Evolutionary conservation across 2,113 vertebrate genomes (phyloP).

Genomic region (Kryptolebias marmoratus): DNA sequence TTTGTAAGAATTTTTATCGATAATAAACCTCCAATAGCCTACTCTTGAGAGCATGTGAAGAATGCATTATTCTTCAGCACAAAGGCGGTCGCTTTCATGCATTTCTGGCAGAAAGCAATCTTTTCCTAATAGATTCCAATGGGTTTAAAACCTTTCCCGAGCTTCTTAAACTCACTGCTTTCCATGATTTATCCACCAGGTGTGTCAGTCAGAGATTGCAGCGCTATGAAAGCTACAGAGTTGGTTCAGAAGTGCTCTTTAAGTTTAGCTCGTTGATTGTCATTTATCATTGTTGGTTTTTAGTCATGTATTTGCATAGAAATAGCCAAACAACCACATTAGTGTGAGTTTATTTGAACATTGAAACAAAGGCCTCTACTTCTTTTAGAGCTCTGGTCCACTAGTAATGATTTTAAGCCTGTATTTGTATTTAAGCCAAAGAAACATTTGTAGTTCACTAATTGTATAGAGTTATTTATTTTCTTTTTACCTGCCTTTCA

Average conservation of each 20-base stretch:
- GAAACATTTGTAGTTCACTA: too few species aligned
- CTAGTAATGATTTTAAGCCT: not conserved
- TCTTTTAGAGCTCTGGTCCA: too few species aligned
- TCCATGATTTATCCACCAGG: not conserved
- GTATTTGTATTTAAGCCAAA: too few species aligned
- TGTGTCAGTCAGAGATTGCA: conserved; percentile 3
- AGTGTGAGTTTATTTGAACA: too few species aligned
- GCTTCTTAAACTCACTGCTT: not conserved
- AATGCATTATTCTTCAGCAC: not conserved
- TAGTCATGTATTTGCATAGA: not conserved
- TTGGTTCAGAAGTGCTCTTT: not conserved
- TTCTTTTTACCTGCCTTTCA: too few species aligned
- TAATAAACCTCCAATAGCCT: not conserved
- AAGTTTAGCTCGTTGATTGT: not conserved
- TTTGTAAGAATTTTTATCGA: not conserved
- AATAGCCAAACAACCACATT: not conserved
- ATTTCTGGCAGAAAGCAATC: not conserved
- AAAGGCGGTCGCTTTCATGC: not conserved
- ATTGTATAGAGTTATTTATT: not conserved
- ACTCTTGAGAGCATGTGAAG: not conserved
- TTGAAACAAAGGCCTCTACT: too few species aligned
- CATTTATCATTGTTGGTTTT: not conserved
- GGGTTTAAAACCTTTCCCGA: conserved; percentile 3
- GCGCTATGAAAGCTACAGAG: not conserved
- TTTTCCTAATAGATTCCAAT: not conserved